Percentiles rank a stretch among this genome's conserved stretches.
These are phyloP conservation scores for Leucoptera coffeella DNA, from an alignment of 2,888 invertebrate species.

Conservation along the genomic window DNA sequence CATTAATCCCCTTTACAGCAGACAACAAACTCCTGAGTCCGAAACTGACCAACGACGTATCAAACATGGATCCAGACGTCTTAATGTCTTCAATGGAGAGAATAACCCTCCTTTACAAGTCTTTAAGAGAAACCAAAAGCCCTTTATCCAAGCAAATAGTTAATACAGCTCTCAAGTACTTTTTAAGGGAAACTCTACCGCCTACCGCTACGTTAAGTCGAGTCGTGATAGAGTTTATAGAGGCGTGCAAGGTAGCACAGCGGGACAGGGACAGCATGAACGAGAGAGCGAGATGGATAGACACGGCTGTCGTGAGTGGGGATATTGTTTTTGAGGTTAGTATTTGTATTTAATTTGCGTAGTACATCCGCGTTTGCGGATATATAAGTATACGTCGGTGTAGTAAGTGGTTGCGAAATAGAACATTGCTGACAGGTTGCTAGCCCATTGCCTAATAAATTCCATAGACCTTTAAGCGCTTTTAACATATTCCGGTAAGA, in stretches of 20 bases:
- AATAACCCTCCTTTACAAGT: constrained; percentile 32
- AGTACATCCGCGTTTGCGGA: no score
- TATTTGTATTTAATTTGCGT: no score
- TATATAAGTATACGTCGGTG: no score
- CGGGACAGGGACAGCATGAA: constrained; percentile 13
- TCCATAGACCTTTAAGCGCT: no score
- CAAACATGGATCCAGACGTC: constrained; percentile 43
- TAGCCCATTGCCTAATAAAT: no score
- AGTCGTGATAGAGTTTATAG: constrained; percentile 41
- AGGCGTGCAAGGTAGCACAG: constrained; percentile 31
- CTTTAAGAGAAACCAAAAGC: constrained; percentile 15
- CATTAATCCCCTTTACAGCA: constrained; percentile 17
- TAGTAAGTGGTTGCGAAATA: no score
- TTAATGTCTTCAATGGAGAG: constrained; percentile 44
- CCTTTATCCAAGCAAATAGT: constrained; percentile 18
- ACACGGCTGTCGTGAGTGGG: constrained; percentile 69
- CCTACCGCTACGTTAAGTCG: constrained; percentile 40
- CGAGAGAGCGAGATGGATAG: constrained; percentile 20
- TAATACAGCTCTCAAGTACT: constrained; percentile 22
- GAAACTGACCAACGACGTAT: constrained; percentile 28
- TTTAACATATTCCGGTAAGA: no score
- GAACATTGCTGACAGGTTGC: no score
- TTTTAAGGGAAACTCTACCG: constrained; percentile 34
- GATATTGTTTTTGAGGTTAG: constrained; percentile 83
- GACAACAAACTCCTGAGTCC: constrained; percentile 34